Conservation (phyloP, 2,113 vertebrate genomes). For the Corvus hawaiiensis region DNA sequence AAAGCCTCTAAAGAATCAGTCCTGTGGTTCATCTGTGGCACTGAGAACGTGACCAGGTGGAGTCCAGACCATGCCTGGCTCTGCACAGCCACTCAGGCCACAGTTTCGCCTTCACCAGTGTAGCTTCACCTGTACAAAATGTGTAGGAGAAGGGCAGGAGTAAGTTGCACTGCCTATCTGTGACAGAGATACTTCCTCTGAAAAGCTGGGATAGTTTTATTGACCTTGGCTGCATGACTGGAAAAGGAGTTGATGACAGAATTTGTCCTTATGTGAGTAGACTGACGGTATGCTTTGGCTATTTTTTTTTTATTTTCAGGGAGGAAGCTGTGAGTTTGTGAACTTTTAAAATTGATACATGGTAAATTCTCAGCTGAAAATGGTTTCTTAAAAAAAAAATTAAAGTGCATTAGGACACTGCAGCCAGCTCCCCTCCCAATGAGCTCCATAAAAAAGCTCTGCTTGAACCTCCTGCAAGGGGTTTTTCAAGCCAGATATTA, state of each 20-base stretch:
- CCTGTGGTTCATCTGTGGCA: background rate
- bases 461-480: background rate
- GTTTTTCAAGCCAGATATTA: slow-evolving; percentile 22
- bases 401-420: background rate
- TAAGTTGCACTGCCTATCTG: background rate
- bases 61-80: background rate
- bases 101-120: background rate
- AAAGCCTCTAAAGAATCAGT: background rate
- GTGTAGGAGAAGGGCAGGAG: background rate
- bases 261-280: background rate
- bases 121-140: background rate
- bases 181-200: background rate
- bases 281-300: background rate
- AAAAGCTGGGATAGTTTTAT: background rate
- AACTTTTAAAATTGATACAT: background rate
- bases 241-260: background rate
- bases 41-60: fast-evolving
- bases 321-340: background rate
- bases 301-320: background rate
- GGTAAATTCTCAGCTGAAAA: background rate
- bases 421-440: background rate
- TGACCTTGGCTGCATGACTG: background rate
- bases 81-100: fast-evolving
- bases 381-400: background rate
- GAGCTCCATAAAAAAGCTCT: background rate